Percentiles rank a stretch among this genome's conserved stretches.
Evolutionary conservation across 2,888 invertebrate genomes (phyloP).

Genomic region (Acrobasis repandana): DNA sequence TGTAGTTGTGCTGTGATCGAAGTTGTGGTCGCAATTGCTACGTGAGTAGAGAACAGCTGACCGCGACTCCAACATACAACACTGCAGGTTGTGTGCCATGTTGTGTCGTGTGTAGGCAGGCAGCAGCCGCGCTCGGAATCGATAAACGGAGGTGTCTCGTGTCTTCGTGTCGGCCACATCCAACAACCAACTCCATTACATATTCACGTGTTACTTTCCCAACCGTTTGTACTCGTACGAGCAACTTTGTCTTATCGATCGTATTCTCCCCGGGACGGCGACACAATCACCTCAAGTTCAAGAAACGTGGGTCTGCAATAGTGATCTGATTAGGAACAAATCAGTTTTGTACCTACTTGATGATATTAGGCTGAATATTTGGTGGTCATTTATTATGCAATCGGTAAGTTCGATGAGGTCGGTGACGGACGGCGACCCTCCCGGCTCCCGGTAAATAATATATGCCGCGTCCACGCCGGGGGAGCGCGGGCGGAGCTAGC

Average conservation of each 20-base stretch:
- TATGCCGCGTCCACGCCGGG: slow-evolving; percentile 3
- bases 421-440: neutral
- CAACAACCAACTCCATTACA: slow-evolving; percentile 10
- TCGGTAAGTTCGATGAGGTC: slow-evolving; percentile 2
- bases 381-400: slow-evolving; percentile 5
- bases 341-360: neutral
- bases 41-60: too few relatives aligned
- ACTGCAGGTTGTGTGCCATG: too few relatives aligned
- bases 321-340: neutral
- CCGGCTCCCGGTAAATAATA: neutral
- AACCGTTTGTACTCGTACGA: neutral
- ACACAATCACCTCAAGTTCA: neutral
- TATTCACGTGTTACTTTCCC: slow-evolving; percentile 18
- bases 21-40: too few relatives aligned
- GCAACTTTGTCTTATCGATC: slow-evolving; percentile 15
- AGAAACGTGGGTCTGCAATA: neutral
- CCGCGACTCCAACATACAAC: too few relatives aligned
- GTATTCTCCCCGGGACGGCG: neutral
- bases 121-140: neutral
- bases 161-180: neutral
- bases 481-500: neutral
- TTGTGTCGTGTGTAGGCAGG: too few relatives aligned
- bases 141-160: slow-evolving; percentile 7
- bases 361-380: slow-evolving; percentile 4
- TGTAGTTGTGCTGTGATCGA: too few relatives aligned